These are phyloP conservation scores for Rhodophaea formosa DNA, from an alignment of 2,888 invertebrate species.

Conservation along the genomic window DNA sequence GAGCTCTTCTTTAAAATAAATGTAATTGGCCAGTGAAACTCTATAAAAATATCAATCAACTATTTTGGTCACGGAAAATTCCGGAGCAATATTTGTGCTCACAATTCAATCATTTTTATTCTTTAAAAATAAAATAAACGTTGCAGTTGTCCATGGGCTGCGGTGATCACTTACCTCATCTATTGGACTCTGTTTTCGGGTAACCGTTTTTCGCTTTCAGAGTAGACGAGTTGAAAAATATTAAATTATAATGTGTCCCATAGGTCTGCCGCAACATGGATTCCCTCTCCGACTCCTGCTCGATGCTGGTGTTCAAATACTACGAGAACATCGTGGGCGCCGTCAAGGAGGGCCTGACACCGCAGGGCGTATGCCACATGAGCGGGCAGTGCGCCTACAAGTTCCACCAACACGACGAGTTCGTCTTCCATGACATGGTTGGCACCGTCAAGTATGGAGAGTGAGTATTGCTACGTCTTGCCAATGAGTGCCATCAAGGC, in stretches of 20 bases:
- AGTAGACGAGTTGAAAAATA: too few species aligned
- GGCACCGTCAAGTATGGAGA: slow-evolving; percentile 80
- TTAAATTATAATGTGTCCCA: neutral
- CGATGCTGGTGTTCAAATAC: slow-evolving; percentile 86
- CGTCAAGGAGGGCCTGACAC: slow-evolving; percentile 81
- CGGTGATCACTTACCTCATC: too few species aligned
- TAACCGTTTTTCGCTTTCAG: too few species aligned
- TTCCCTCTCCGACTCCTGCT: slow-evolving; percentile 90
- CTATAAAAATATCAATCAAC: too few species aligned
- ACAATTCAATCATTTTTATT: too few species aligned
- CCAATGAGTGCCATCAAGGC: slow-evolving; percentile 71
- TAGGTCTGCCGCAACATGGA: slow-evolving; percentile 85
- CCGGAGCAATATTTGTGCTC: too few species aligned
- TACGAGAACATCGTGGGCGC: slow-evolving; percentile 86
- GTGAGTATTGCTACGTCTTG: slow-evolving; percentile 44
- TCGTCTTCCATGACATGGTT: slow-evolving; percentile 78
- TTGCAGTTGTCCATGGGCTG: too few species aligned
- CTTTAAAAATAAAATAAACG: too few species aligned
- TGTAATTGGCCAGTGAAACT: too few species aligned
- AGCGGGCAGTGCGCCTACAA: slow-evolving; percentile 86
- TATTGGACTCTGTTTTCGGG: too few species aligned
- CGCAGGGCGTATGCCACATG: slow-evolving; percentile 86
- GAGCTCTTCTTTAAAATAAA: too few species aligned
- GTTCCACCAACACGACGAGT: slow-evolving; percentile 84
- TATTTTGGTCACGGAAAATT: too few species aligned